These are phyloP conservation scores for Melitaea athalia DNA, from an alignment of 2,888 invertebrate species.

Conservation along the genomic window DNA sequence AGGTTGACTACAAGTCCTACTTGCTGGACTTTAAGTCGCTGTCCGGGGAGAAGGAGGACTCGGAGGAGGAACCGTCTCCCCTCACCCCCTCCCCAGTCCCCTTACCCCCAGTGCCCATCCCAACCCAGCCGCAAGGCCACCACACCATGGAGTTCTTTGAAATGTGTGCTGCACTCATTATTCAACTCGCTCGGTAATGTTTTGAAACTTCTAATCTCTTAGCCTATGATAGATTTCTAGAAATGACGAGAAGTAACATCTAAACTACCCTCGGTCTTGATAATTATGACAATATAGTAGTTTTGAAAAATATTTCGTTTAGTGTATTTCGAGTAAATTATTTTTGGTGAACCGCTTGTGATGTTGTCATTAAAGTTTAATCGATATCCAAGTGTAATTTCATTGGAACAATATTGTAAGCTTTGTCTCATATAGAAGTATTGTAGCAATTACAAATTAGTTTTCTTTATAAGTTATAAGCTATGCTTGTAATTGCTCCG, in stretches of 20 bases:
- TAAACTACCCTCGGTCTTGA: neutral
- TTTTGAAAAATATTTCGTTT: neutral
- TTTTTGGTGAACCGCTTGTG: neutral
- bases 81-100: slow-evolving; percentile 50
- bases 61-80: slow-evolving; percentile 63
- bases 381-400: neutral
- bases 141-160: slow-evolving; percentile 99
- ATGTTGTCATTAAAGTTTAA: neutral
- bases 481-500: neutral
- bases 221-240: neutral
- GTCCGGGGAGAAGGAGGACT: slow-evolving; percentile 87
- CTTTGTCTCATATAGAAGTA: neutral
- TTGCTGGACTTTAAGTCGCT: slow-evolving; percentile 98
- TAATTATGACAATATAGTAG: neutral
- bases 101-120: slow-evolving; percentile 48
- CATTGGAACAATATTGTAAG: neutral
- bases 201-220: neutral
- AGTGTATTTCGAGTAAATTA: neutral
- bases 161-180: slow-evolving; percentile 99
- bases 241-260: neutral
- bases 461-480: neutral
- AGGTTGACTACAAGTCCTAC: slow-evolving; percentile 99
- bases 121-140: slow-evolving; percentile 84
- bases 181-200: slow-evolving; percentile 94
- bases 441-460: neutral